Conservation (phyloP, 2,888 invertebrate genomes). For the Lycaena phlaeas region DNA sequence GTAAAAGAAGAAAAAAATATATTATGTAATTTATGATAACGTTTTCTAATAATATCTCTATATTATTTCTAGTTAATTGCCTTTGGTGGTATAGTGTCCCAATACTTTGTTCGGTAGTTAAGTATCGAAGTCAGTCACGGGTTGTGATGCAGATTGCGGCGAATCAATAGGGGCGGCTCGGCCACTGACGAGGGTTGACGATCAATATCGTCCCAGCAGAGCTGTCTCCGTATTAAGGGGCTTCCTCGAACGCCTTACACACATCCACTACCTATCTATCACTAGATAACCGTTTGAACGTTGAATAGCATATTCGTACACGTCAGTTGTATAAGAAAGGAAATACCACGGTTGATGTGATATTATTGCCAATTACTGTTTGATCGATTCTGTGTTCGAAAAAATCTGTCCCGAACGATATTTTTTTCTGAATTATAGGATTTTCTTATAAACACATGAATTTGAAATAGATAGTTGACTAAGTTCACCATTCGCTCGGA, state of each 20-base stretch:
- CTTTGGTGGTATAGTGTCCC: slow-evolving; percentile 13
- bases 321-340: too few species aligned
- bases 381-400: too few species aligned
- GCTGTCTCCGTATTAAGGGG: slow-evolving; percentile 71
- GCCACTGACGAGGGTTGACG: slow-evolving; percentile 70
- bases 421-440: too few species aligned
- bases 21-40: neutral
- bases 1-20: too few species aligned
- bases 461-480: too few species aligned
- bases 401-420: too few species aligned
- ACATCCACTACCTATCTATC: slow-evolving; percentile 55
- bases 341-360: too few species aligned
- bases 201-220: slow-evolving; percentile 69
- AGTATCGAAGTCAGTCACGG: slow-evolving; percentile 58
- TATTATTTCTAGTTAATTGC: neutral
- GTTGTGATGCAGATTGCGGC: slow-evolving; percentile 73
- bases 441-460: too few species aligned
- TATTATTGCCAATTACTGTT: too few species aligned
- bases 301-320: slow-evolving; percentile 15
- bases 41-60: neutral
- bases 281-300: slow-evolving; percentile 29
- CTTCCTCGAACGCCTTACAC: slow-evolving; percentile 70
- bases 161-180: slow-evolving; percentile 70
- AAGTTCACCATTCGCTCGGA: too few species aligned
- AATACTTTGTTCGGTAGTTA: slow-evolving; percentile 16